A percentile compares a stretch with the other conserved stretches of the same genome.
Evolutionary conservation across 2,113 vertebrate genomes (phyloP).

Genomic region (Aplodontia rufa): DNA sequence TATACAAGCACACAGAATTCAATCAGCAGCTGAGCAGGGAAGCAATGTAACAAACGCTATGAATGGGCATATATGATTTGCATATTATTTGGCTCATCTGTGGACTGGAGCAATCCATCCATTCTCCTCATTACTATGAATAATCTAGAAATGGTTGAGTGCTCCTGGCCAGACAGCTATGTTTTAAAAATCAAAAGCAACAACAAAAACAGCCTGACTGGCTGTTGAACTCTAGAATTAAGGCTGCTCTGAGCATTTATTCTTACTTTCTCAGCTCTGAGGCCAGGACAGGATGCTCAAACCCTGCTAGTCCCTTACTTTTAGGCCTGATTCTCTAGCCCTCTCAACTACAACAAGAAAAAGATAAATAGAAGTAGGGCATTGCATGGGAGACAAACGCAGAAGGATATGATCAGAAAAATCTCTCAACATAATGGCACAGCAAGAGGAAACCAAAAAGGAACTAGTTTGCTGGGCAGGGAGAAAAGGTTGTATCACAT

Average conservation of each 20-base stretch:
- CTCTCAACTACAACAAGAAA: neutral
- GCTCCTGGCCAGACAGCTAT: conserved; percentile 51
- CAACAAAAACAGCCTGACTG: conserved; percentile 46
- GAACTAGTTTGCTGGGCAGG: conserved; percentile 21
- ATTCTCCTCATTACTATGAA: conserved; percentile 61
- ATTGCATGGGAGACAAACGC: conserved; percentile 16
- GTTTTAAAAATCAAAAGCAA: conserved; percentile 68
- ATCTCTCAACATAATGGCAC: neutral
- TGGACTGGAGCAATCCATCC: conserved; percentile 50
- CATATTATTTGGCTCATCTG: conserved; percentile 67
- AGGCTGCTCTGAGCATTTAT: conserved; percentile 66
- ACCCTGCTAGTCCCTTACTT: conserved; percentile 51
- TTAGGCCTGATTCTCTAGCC: conserved; percentile 41
- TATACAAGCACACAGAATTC: conserved; percentile 65
- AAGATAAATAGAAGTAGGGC: conserved; percentile 6
- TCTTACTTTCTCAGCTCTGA: conserved; percentile 60
- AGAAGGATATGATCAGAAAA: neutral
- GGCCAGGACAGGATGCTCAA: conserved; percentile 38
- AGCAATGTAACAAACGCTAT: conserved; percentile 64
- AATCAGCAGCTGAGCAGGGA: conserved; percentile 68
- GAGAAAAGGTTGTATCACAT: conserved; percentile 8
- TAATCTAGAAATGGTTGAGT: conserved; percentile 58
- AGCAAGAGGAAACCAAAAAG: conserved; percentile 29
- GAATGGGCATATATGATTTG: conserved; percentile 64
- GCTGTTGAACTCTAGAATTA: conserved; percentile 64